Base-by-base conservation (phyloP, 2,888 invertebrate genomes). In the Euzophera pinguis region DNA sequence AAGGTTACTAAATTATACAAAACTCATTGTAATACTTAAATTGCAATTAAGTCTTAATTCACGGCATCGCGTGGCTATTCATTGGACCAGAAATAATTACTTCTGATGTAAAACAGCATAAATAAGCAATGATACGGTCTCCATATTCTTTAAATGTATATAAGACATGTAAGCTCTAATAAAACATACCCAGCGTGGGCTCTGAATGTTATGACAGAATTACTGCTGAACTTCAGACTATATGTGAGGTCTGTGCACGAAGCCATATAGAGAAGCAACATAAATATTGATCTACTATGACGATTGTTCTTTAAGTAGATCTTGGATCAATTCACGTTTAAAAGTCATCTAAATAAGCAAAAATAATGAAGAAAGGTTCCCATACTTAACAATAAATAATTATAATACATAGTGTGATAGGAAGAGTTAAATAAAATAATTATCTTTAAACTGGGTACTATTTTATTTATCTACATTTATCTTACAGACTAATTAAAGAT, bases 71-170 rank as follows among this genome's bases (percentile, higher is more conserved):
- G 32, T 45, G 45, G 8, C 14, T 10, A 34, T 32, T 32, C 48
- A 38, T 48, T 38, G 37, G 27, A 48, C 27, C 37, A 17, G 38
- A 48, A 22, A 35, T 22, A 48, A 48, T 48, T 37, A 48, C 48
- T 38, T 48, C 34, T 14, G 32, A 32, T 16, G 45, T 45, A 32
- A 45, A 14, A 45, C 17, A 42, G 22, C 22, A 43, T 45, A 45
- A 45, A 34, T 32, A 34, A 29, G 45, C 32, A 13, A 13, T 32
- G 45, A 45, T 32, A 45, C 32, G 45, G 45, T 34, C 32, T 34
- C 32, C 14, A 13, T 45, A 45, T 45, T 32, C 45, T 16, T 29
- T 16, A 29, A 43, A 45, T 29, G 45, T 45, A 32, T 45, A 34
- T 45, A 45, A 45, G 32, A 32, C 32, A 32, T 32, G 45, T 45